Percentiles rank a stretch among this genome's conserved stretches.
phyloP scores from a whole-genome alignment of 2,797 vertebrate genomes.

The Dallia pectoralis region DNA sequence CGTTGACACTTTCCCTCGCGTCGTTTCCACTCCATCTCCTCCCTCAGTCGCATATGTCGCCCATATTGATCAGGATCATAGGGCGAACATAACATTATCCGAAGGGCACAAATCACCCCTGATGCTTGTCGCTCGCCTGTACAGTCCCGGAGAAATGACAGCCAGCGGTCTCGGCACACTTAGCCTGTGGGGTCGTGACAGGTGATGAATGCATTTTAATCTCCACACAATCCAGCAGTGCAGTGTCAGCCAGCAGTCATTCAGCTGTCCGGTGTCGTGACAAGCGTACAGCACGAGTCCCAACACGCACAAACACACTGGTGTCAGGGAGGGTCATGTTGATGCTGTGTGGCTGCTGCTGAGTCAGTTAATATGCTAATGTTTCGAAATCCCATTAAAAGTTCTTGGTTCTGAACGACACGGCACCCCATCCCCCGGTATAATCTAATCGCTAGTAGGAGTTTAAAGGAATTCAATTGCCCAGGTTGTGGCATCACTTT shows the following conservation, averaged over 20 bases:
- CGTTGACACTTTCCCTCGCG: background rate
- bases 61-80: background rate
- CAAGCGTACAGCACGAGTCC: background rate
- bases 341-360: slow-evolving; percentile 46
- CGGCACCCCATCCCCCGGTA: background rate
- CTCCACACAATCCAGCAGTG: slow-evolving; percentile 1
- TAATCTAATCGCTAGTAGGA: slow-evolving; percentile 42
- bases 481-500: slow-evolving; percentile 28
- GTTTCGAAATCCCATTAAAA: slow-evolving; percentile 66
- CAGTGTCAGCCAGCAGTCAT: slow-evolving; percentile 10
- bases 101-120: background rate
- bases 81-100: background rate
- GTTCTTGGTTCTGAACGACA: slow-evolving; percentile 38
- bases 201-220: slow-evolving; percentile 16
- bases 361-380: slow-evolving; percentile 61
- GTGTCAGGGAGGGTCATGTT: slow-evolving; percentile 36
- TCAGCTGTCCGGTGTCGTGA: background rate
- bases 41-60: background rate
- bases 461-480: slow-evolving; percentile 31
- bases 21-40: background rate
- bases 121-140: background rate
- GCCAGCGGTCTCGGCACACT: background rate
- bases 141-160: background rate
- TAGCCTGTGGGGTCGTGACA: slow-evolving; percentile 10
- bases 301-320: background rate